Base-by-base conservation (phyloP, 1,140 invertebrate genomes). In the Halyomorpha halys region DNA sequence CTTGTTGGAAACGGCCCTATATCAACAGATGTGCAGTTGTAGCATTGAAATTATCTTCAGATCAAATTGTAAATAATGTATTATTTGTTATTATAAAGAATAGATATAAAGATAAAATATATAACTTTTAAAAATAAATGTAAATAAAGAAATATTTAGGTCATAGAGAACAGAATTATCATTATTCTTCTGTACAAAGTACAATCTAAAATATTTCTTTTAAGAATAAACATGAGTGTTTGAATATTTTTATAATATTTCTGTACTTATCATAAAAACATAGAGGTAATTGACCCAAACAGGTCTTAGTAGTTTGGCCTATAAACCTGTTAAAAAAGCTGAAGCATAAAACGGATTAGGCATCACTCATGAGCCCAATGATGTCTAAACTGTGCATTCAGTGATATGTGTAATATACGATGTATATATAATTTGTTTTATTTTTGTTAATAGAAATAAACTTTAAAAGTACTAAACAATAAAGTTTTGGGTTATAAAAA, bases 261-360 rank as follows among this genome's bases (percentile, higher is more conserved):
- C 51, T 39, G 4, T 39, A 39, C 34, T 39, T 39, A 39, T 39
- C 11, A 71, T 54, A 80, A 56, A 82, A 80, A 3, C 79, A 78
- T 11, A 78, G 80, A 69, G 81, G 80, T 6, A 79, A 73, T 9
- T 81, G 69, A 68, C 81, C 79, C 45, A 77, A 76, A 8, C 34
- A 73, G 70, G 0, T 56, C 53, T 76, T 73, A 51, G 69, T 73
- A 64, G 61, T 65, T 63, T 62, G 63, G 63, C 63, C 63, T 64
- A 64, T 59, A 11, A 62, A 25, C 6, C 21, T 16, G 30, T 62
- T 15, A 11, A 1, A 9, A 49, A 30, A 27, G 19, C 14, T 47
- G 15, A 25, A 30, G 1, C 16, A 9, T 11, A 8, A 25, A 34
- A 13, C n/a, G 34, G 47, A 15, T 49, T 64, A 64, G 61, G 49